These are phyloP conservation scores for Pheucticus melanocephalus DNA, from an alignment of 2,113 vertebrate species.

Conservation along the genomic window DNA sequence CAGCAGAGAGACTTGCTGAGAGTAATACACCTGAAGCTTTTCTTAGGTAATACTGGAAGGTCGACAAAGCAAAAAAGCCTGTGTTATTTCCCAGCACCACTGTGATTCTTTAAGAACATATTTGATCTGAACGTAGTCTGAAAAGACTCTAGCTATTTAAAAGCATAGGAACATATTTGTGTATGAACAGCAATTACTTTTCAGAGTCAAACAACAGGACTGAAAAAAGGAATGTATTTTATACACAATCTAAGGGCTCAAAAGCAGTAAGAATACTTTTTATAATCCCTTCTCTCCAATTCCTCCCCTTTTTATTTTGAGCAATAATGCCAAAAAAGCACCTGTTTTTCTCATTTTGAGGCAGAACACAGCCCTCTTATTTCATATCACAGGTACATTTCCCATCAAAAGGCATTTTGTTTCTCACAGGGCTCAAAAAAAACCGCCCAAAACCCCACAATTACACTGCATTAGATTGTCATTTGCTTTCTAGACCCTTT, in stretches of 20 bases:
- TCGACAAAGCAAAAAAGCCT: not conserved
- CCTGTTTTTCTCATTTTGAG: not conserved
- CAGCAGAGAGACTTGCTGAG: not conserved
- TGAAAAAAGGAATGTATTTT: not conserved
- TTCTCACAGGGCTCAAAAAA: not conserved
- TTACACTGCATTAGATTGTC: not conserved
- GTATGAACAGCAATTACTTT: not conserved
- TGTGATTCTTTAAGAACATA: not conserved
- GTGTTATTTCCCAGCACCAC: not conserved
- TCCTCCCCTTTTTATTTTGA: accelerated
- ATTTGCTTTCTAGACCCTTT: not conserved
- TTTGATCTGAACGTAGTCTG: not conserved
- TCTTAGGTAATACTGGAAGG: not conserved
- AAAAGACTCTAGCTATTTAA: not conserved
- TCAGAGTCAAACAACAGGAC: not conserved
- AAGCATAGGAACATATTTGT: not conserved
- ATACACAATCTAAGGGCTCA: not conserved
- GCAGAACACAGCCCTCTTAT: not conserved
- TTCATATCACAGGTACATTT: not conserved
- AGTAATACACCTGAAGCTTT: not conserved
- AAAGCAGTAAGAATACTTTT: not conserved
- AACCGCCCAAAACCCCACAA: not conserved
- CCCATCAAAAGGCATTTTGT: not conserved
- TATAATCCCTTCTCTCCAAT: not conserved
- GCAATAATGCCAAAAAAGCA: not conserved